A percentile compares a stretch with the other conserved stretches of the same genome.
Conservation (phyloP, 2,113 vertebrate species). For the Cavia aperea region DNA sequence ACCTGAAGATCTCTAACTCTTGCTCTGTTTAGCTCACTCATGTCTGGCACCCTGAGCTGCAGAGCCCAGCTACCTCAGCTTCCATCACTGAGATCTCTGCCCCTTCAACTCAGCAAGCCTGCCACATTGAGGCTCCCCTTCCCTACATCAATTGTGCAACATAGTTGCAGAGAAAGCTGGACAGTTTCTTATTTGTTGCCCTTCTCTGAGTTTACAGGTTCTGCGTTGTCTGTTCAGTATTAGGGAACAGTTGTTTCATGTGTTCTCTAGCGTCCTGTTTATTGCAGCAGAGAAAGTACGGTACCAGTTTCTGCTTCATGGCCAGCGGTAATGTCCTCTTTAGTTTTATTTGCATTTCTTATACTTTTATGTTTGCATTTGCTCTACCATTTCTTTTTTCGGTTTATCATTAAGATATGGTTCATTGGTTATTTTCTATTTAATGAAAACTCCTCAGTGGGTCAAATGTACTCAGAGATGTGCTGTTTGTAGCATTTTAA, state of each 20-base stretch:
- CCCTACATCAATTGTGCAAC: not conserved
- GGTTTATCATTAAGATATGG: not conserved
- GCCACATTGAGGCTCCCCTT: not conserved
- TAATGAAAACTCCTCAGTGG: not conserved
- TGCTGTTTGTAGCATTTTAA: not conserved
- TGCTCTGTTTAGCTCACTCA: not conserved
- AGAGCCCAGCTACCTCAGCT: not conserved
- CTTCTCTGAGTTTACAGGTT: not conserved
- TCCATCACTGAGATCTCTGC: not conserved
- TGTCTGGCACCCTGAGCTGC: not conserved
- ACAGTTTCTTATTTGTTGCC: not conserved
- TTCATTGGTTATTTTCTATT: not conserved
- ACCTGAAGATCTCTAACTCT: not conserved
- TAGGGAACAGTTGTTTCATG: not conserved
- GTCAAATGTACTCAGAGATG: not conserved
- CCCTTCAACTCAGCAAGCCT: not conserved
- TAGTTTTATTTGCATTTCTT: not conserved
- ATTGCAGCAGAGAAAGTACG: not conserved
- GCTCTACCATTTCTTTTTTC: not conserved
- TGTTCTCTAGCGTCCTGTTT: not conserved
- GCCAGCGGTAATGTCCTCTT: not conserved
- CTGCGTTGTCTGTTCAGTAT: not conserved
- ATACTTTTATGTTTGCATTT: not conserved
- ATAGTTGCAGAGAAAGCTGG: not conserved
- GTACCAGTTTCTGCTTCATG: not conserved